A percentile compares a stretch with the other conserved stretches of the same genome.
Conservation (phyloP, 2,888 invertebrate species). For the Zygothrica quintamaculata region DNA sequence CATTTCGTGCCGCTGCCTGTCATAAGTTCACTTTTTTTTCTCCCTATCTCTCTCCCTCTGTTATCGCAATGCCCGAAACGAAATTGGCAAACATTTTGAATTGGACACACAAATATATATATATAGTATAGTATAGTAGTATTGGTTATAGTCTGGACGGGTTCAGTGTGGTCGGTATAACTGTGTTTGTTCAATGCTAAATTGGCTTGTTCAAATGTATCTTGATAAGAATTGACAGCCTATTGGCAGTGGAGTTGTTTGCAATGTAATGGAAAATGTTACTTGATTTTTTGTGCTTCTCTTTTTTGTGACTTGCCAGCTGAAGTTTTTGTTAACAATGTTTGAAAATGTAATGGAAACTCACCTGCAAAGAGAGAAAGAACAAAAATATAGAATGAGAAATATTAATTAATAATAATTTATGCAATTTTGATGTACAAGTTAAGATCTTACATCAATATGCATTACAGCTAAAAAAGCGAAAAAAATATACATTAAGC, state of each 20-base stretch:
- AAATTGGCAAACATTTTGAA: constrained; percentile 62
- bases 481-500: constrained; percentile 4
- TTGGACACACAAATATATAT: constrained; percentile 19
- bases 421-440: background rate
- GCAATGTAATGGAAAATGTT: constrained; percentile 37
- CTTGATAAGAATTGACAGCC: constrained; percentile 58
- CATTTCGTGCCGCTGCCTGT: constrained; percentile 47
- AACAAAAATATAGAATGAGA: too few relatives aligned
- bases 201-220: constrained; percentile 61
- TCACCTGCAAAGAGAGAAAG: constrained; percentile 59
- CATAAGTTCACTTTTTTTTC: constrained; percentile 57
- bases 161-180: too few relatives aligned
- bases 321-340: background rate
- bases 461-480: constrained; percentile 10
- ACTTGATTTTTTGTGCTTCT: constrained; percentile 10
- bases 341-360: constrained; percentile 30
- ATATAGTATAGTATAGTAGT: too few relatives aligned
- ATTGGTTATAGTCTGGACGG: too few relatives aligned
- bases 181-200: constrained; percentile 49
- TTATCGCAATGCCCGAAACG: constrained; percentile 50
- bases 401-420: constrained; percentile 37
- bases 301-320: constrained; percentile 14
- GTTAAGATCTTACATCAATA: background rate
- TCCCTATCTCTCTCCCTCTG: too few relatives aligned
- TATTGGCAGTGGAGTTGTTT: constrained; percentile 49